Base-by-base conservation (phyloP, 1,140 invertebrate species). In the Riptortus pedestris region DNA sequence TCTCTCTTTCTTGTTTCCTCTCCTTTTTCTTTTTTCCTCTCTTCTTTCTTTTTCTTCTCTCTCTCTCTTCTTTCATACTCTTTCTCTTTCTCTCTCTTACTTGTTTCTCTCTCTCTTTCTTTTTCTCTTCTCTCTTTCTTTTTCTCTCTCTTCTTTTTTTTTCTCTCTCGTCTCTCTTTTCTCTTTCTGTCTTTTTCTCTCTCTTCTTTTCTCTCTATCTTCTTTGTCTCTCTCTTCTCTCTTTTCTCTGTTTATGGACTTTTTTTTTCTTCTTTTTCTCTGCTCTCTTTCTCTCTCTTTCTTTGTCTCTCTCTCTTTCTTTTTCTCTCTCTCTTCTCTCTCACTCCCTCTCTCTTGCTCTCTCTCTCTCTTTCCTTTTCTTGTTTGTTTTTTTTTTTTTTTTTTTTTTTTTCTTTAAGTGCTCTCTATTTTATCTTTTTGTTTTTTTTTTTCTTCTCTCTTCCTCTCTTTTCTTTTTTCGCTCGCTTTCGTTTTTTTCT, bases 21-120 rank as follows among this genome's bases (percentile, higher is more conserved):
- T 64, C 64, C 68, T 67, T n/a, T 38, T 43, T 58, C 24, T 31
- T 33, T 33, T 57, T 48, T 45, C 27, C 43, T 45, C 67, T 66
- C 64, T 62, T 63, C 38, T 60, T 27, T 18, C 22, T 26, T 58
- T 28, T 27, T 7, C 22, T 26, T 27, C 55, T 18, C 20, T 7
- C 27, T 18, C 20, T 27, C 22, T 58, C 20, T 27, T 5, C 22
- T 26, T 4, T 26, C 18, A 3, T 22, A 18, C 26, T 58, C 55
- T 7, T 27, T 58, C 9, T 27, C 12, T 27, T 5, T 27, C 26
- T 26, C 18, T 26, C 69, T 63, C 63, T 66, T 61, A 66, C 55
- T n/a, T n/a, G n/a, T n/a, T n/a, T n/a, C n/a, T n/a, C n/a, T n/a
- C n/a, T n/a, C n/a, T n/a, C n/a, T n/a, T 63, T 58, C 65, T 65